phyloP scores from a whole-genome alignment of 2,888 invertebrate species.

The Exephanes ischioxanthus region DNA sequence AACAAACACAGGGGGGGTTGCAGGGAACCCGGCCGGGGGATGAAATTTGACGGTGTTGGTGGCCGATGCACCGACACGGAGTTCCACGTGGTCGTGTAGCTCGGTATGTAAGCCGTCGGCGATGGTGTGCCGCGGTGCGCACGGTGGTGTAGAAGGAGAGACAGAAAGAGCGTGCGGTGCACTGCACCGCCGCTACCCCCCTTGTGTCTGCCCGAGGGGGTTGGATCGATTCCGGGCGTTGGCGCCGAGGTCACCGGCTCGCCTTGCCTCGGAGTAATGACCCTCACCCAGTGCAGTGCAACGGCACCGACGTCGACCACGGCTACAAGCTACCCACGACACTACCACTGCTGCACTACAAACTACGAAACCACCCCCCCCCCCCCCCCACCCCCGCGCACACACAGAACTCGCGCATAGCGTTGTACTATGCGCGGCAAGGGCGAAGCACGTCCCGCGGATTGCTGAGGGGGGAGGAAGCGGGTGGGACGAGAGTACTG shows the following conservation, averaged over 20 bases:
- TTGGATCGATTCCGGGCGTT: conserved; percentile 85
- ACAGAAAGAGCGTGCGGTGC: conserved; percentile 73
- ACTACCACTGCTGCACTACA: conserved; percentile 17
- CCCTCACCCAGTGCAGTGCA: conserved; percentile 85
- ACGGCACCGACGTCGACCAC: conserved; percentile 80
- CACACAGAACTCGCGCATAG: conserved; percentile 8
- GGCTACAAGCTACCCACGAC: conserved; percentile 56
- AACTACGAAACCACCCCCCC: not conserved
- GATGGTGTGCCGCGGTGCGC: conserved; percentile 54
- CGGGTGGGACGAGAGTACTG: conserved; percentile 9
- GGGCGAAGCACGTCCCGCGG: conserved; percentile 19
- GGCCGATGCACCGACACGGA: conserved; percentile 40
- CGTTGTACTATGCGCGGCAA: conserved; percentile 1
- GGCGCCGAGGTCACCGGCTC: conserved; percentile 85
- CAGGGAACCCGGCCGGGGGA: conserved; percentile 11
- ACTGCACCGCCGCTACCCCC: conserved; percentile 77
- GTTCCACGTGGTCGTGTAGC: conserved; percentile 27
- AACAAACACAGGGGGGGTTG: conserved; percentile 54
- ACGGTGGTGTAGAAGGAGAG: not conserved
- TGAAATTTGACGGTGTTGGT: conserved; percentile 32
- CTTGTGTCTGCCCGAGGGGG: conserved; percentile 71
- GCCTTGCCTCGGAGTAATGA: conserved; percentile 85
- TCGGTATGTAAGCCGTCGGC: conserved; percentile 45
- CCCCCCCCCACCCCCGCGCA: not conserved
- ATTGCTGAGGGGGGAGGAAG: conserved; percentile 22